Evolutionary conservation across 2,888 invertebrate genomes (phyloP).

Genomic region (Carpatolechia fugitivella): DNA sequence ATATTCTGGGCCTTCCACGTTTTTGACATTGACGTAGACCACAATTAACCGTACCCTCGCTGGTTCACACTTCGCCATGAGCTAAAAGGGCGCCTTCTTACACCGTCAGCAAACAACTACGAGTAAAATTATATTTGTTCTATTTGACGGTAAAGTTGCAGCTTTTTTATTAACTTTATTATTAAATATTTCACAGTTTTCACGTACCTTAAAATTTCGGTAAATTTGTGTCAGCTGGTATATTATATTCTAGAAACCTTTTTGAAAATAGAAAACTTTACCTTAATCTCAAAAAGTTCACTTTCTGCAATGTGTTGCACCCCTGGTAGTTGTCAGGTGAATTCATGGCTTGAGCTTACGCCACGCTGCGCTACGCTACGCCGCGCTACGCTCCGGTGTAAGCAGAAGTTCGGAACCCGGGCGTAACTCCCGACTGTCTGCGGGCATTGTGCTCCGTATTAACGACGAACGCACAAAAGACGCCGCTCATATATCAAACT

Average conservation of each 20-base stretch:
- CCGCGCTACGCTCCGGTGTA: slow-evolving; percentile 33
- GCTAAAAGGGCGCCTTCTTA: slow-evolving; percentile 27
- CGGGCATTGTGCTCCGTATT: slow-evolving; percentile 69
- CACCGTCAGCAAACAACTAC: slow-evolving; percentile 17
- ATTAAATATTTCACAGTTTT: too few species aligned
- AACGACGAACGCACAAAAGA: slow-evolving; percentile 74
- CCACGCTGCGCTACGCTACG: background rate
- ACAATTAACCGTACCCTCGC: slow-evolving; percentile 47
- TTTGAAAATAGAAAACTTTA: too few species aligned
- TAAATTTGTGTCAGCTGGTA: too few species aligned
- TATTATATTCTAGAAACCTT: too few species aligned
- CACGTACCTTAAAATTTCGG: too few species aligned
- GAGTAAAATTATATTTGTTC: too few species aligned
- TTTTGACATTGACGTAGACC: slow-evolving; percentile 48
- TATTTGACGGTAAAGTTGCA: too few species aligned
- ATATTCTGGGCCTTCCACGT: slow-evolving; percentile 21
- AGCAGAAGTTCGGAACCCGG: slow-evolving; percentile 54
- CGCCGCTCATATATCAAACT: slow-evolving; percentile 75
- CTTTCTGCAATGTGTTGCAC: background rate
- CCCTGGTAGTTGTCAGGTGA: background rate
- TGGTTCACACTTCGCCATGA: slow-evolving; percentile 38
- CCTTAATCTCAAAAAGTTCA: too few species aligned
- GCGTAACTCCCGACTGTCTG: slow-evolving; percentile 63
- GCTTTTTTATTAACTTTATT: too few species aligned
- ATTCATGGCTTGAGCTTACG: background rate